Evolutionary conservation across 2,888 invertebrate species (phyloP).

Genomic region (Macrosoma leucophasiata): DNA sequence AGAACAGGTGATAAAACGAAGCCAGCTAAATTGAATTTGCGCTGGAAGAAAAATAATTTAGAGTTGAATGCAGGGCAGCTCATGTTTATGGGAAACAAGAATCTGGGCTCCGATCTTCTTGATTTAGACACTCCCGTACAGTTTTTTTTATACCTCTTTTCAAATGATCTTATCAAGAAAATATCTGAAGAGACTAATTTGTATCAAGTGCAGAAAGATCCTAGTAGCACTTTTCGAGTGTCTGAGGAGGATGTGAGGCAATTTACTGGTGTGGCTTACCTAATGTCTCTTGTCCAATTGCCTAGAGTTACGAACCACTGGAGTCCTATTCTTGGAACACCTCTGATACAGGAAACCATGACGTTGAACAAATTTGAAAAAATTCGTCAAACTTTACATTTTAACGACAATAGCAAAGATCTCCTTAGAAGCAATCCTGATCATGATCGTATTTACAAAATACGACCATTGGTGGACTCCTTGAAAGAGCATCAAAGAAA

Average conservation of each 20-base stretch:
- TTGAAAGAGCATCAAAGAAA: no score
- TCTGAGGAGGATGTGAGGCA: not conserved
- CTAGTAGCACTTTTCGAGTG: not conserved
- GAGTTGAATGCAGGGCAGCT: no score
- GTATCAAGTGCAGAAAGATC: slow-evolving; percentile 3
- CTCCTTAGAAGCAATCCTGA: not conserved
- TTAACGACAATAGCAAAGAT: slow-evolving; percentile 1
- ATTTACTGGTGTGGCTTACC: no score
- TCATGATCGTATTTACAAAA: slow-evolving; percentile 1
- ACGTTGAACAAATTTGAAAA: slow-evolving; percentile 1
- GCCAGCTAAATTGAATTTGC: no score
- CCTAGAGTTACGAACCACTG: no score
- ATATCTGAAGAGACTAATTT: slow-evolving; percentile 2
- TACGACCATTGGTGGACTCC: no score
- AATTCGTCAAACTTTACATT: slow-evolving; percentile 1
- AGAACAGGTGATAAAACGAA: no score
- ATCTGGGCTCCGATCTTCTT: not conserved
- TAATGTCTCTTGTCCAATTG: slow-evolving; percentile 1
- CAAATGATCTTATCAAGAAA: not conserved
- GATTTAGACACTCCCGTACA: slow-evolving; percentile 1
- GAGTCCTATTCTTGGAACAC: no score
- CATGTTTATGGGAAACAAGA: not conserved
- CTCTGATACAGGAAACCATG: no score
- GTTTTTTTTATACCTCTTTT: slow-evolving; percentile 2
- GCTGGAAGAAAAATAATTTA: no score